A percentile compares a stretch with the other conserved stretches of the same genome.
Evolutionary conservation across 1,140 invertebrate species (phyloP).

Genomic region (Stratiolaelaps scimitus): DNA sequence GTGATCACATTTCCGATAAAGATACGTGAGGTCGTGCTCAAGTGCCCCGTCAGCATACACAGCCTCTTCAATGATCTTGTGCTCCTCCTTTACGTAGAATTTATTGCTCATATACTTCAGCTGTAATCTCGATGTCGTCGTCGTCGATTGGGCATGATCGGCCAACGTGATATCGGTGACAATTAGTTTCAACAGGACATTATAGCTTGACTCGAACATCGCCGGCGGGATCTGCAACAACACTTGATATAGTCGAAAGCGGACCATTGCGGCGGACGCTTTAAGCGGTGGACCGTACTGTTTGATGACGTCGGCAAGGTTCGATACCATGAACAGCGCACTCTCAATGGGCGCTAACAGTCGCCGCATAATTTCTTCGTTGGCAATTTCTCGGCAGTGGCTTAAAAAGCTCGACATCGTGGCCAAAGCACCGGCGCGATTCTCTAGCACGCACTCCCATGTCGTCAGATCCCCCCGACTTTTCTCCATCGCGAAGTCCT

Average conservation of each 20-base stretch:
- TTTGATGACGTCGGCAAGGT: slow-evolving; percentile 70
- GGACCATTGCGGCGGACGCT: slow-evolving; percentile 78
- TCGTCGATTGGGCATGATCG: slow-evolving; percentile 77
- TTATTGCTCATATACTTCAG: slow-evolving; percentile 51
- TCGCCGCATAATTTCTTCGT: slow-evolving; percentile 74
- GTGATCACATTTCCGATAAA: slow-evolving; percentile 57
- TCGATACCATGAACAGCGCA: slow-evolving; percentile 79
- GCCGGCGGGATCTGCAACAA: slow-evolving; percentile 66
- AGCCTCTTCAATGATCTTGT: slow-evolving; percentile 79
- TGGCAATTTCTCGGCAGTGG: slow-evolving; percentile 76
- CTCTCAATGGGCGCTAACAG: slow-evolving; percentile 82
- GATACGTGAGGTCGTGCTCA: slow-evolving; percentile 83
- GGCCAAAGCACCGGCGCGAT: slow-evolving; percentile 83
- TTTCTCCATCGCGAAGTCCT: slow-evolving; percentile 93
- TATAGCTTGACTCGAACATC: slow-evolving; percentile 73
- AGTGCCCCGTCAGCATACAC: slow-evolving; percentile 53
- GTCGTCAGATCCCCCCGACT: slow-evolving; percentile 93
- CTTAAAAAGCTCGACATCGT: slow-evolving; percentile 84
- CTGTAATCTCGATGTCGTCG: slow-evolving; percentile 73
- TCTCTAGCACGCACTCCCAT: slow-evolving; percentile 92
- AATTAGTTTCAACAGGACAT: slow-evolving; percentile 73
- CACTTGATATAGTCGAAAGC: slow-evolving; percentile 78
- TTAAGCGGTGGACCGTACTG: slow-evolving; percentile 84
- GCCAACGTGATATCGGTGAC: slow-evolving; percentile 92
- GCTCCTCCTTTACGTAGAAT: slow-evolving; percentile 48